Evolutionary conservation across 1,140 invertebrate genomes (phyloP), one percentile per base, ranked within the genome.

Genomic region (Aphelenchoides avenae): DNA sequence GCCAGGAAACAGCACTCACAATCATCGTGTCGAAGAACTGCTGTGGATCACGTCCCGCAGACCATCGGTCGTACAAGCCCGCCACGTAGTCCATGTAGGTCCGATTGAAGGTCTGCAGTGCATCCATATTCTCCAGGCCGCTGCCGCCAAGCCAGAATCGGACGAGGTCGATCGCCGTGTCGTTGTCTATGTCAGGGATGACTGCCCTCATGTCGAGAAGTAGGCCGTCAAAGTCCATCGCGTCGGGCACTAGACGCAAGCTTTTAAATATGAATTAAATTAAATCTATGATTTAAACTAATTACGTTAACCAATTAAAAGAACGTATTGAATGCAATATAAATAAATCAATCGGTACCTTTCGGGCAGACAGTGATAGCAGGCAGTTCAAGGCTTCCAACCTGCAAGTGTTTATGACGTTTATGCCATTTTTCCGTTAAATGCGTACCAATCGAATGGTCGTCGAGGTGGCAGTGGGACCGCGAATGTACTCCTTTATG

Each of bases 401-500:
- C 56, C 53, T 58, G 36, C 29, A 43, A 9, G 6, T 26, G 42
- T n/a, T n/a, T n/a, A n/a, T n/a, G 24, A 2, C 11, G 42, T 43
- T 43, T 9, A 30, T 22, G 42, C 40, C 15, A 11, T 9, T 26
- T 43, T 9, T 26, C 1, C 24, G 1, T 43, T 18, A 52, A 51
- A 7, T 11, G 6, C 51, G 1, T 22, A 58, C 69, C 53, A 73
- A 41, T 58, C 63, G 33, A 42, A 73, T 73, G 6, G 71, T 73
- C 27, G 73, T 73, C 33, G 66, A 71, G 22, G 71, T 76, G 18
- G 73, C 71, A 24, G 71, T 73, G 2, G 72, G 73, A 7, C 73
- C 71, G 22, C 64, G 34, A 31, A 73, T 57, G 48, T 72, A 73
- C 49, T 76, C 73, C 15, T 68, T 57, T n/a, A 73, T 57, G 5